Evolutionary conservation across 2,888 invertebrate genomes (phyloP).

Genomic region (Fissipunctia ypsillon): DNA sequence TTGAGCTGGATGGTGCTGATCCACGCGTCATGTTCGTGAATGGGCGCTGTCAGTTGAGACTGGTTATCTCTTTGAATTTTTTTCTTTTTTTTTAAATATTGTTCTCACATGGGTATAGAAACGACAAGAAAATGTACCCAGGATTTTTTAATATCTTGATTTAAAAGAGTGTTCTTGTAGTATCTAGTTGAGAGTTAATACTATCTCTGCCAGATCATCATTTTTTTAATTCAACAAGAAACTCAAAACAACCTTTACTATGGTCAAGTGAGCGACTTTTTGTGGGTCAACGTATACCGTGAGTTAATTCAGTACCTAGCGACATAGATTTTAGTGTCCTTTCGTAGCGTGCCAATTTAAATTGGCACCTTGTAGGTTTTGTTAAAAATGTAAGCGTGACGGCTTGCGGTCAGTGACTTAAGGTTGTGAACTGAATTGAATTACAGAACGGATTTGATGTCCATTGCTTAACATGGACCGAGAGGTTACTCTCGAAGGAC

Average conservation of each 20-base stretch:
- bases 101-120: not conserved
- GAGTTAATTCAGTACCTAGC: not conserved
- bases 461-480: not conserved
- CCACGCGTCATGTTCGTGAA: not conserved
- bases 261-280: not conserved
- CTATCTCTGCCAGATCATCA: not conserved
- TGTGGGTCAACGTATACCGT: not conserved
- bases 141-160: not conserved
- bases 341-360: slow-evolving; percentile 43
- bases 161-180: not conserved
- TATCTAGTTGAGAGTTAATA: not conserved
- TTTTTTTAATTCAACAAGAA: not conserved
- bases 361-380: slow-evolving; percentile 39
- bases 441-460: slow-evolving; percentile 20
- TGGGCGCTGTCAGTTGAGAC: not conserved
- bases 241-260: not conserved
- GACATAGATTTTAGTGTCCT: slow-evolving; percentile 21
- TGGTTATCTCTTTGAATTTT: not conserved
- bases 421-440: slow-evolving; percentile 31
- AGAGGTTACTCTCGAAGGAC: not conserved
- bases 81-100: not conserved
- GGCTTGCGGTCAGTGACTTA: slow-evolving; percentile 27
- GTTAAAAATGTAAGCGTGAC: slow-evolving; percentile 52
- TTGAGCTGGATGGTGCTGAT: not conserved
- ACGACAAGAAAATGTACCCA: not conserved